Evolutionary conservation across 2,797 vertebrate species (phyloP).

Genomic region (Morus bassanus): DNA sequence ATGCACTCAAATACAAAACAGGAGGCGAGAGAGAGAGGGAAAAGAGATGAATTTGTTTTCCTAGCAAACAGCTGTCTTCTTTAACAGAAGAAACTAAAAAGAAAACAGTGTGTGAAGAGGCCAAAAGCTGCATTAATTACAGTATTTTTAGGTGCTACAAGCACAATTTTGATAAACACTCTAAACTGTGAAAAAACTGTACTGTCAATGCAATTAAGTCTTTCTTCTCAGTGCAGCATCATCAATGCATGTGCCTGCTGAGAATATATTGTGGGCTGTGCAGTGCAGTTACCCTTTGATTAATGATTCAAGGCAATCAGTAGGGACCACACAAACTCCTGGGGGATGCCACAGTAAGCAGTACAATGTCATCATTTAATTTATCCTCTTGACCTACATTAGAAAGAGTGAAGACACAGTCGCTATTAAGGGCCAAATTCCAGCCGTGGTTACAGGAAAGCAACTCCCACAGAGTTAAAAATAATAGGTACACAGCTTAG

Average conservation of each 20-base stretch:
- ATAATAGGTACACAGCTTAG: background rate
- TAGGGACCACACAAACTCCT: conserved; percentile 27
- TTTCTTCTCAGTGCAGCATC: conserved; percentile 41
- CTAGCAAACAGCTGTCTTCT: conserved; percentile 58
- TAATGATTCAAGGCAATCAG: conserved; percentile 44
- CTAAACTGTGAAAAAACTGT: conserved; percentile 35
- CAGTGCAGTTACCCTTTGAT: conserved; percentile 46
- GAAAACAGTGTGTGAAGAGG: conserved; percentile 48
- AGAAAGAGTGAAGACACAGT: conserved; percentile 7
- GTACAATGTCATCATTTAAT: conserved; percentile 33
- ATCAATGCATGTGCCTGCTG: conserved; percentile 26
- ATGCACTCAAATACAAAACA: conserved; percentile 53
- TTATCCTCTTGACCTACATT: conserved; percentile 61
- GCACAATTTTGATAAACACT: conserved; percentile 63
- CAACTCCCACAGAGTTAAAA: background rate
- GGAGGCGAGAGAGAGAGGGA: conserved; percentile 46
- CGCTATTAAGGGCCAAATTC: background rate
- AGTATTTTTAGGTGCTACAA: conserved; percentile 69
- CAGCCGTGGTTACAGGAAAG: background rate
- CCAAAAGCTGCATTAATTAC: conserved; percentile 61
- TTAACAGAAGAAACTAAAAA: conserved; percentile 53
- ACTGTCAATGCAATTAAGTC: conserved; percentile 42
- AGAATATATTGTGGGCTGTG: conserved; percentile 16
- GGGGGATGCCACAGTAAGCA: conserved; percentile 6
- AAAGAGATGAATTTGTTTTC: conserved; percentile 65